Conservation (phyloP, 2,113 vertebrate genomes). For the Stegostoma tigrinum region DNA sequence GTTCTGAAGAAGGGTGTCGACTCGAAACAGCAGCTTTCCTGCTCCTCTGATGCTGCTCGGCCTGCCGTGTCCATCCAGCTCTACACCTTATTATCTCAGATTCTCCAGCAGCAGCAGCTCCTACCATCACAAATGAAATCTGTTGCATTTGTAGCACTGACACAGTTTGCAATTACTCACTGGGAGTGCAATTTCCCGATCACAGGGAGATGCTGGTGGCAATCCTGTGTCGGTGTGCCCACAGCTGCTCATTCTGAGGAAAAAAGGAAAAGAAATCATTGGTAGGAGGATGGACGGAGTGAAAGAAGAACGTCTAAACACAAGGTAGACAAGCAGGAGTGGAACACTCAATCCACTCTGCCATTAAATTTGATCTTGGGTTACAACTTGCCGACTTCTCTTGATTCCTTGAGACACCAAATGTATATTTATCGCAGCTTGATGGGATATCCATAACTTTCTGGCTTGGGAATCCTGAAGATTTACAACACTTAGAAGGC, state of each 20-base stretch:
- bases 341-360: not conserved
- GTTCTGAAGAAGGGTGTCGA: too few species aligned
- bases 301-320: not conserved
- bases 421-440: too few species aligned
- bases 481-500: not conserved
- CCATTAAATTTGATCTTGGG: not conserved
- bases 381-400: not conserved
- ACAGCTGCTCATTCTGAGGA: not conserved
- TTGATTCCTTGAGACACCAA: not conserved
- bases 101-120: too few species aligned
- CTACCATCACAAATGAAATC: too few species aligned
- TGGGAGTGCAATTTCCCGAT: constrained; percentile 63
- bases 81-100: too few species aligned
- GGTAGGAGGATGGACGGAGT: not conserved
- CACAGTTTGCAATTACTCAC: constrained; percentile 47
- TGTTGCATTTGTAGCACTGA: too few species aligned
- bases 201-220: constrained; percentile 67
- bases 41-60: too few species aligned
- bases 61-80: too few species aligned
- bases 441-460: not conserved
- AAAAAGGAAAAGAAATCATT: constrained; percentile 14
- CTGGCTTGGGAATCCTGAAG: not conserved
- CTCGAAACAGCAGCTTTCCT: too few species aligned
- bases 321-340: not conserved
- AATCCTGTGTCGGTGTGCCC: constrained; percentile 54